Base-by-base conservation (phyloP, 2,113 vertebrate genomes). In the Pangasianodon hypophthalmus region DNA sequence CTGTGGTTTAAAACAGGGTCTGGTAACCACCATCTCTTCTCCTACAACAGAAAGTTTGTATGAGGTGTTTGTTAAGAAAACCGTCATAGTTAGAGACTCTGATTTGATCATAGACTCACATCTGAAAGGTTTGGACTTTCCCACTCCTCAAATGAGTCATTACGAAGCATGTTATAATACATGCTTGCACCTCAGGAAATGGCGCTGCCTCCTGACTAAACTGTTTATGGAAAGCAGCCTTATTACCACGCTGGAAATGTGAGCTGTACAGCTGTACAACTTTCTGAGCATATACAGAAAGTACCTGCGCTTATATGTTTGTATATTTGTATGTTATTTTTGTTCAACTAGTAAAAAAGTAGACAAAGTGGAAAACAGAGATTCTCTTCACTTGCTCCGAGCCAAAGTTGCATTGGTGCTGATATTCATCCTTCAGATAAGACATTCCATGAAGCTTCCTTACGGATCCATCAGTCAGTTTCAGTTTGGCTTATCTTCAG, bases 151-250 rank as follows among this genome's bases (percentile, higher is more conserved):
- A 54, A 75, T 82, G 79, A 69, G 46, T 54, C 19, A 79, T 56
- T 32, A 44, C 29, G 71, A 56, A 56, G n/a, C 0, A 4, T 84
- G 71, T 69, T 44, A 16, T 67, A 54, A 11, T 52, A 54, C 48
- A 29, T 83, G 32, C 14, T 56, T 88, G 29, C 79, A 67, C 77
- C 29, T 64, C 46, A 64, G 77, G 62, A 88, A 88, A 71, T 71
- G 62, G 32, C 24, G 16, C 8, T 73, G 32, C 14, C 7, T 54
- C 4, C 19, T 84, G 50, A 56, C 67, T 14, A 21, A 69, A 86
- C 50, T 56, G 54, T 84, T 84, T 60, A 77, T 77, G 37, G 81
- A 79, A 88, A 84, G 56, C 60, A 90, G 60, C 16, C 54, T 89
- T 89, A 71, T 89, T 46, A 82, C 83, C 62, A 60, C 29, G 60